Base-by-base conservation (phyloP, 2,888 invertebrate species). In the Quadriops clusia region DNA sequence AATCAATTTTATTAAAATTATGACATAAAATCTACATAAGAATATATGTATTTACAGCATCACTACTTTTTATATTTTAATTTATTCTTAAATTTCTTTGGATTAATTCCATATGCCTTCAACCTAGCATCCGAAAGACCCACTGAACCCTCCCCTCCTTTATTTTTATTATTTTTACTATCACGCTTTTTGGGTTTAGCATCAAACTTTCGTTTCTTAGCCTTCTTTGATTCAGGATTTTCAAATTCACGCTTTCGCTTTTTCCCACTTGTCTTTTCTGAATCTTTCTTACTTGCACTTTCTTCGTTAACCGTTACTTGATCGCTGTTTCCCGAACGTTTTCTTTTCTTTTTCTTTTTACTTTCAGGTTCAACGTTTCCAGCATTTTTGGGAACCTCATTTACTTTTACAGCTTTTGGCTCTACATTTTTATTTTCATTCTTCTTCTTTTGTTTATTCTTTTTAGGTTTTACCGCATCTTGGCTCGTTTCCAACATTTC, bases 101-200 rank as follows among this genome's bases (percentile, higher is more conserved):
- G 90, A 65, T 90, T 91, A 20, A 93, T 72, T 30, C 93, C 94
- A 56, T 86, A 97, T 0, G 91, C 91, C 50, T 78, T 74, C 5
- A 97, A 65, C 41, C 95, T 71, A 41, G 83, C 80, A 56, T 89
- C 84, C 2, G 84, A 75, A 14, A 82, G 53, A 7, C 43, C 52
- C n/a, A n/a, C n/a, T n/a, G n/a, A n/a, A n/a, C n/a, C n/a, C n/a
- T n/a, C n/a, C n/a, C n/a, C n/a, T n/a, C n/a, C n/a, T 29, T 50
- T 28, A 21, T 44, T 39, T 5, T 33, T 30, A 23, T 38, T 35
- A 8, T 34, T 30, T 20, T 34, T 23, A 13, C 34, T 33, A 16
- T 38, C 37, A 23, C 41, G 34, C 25, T 35, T 38, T 30, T 60
- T 61, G 17, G 47, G 50, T 52, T 45, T 24, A 46, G 3, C 47